Evolutionary conservation across 2,888 invertebrate species (phyloP).

Genomic region (Torymus texanus): DNA sequence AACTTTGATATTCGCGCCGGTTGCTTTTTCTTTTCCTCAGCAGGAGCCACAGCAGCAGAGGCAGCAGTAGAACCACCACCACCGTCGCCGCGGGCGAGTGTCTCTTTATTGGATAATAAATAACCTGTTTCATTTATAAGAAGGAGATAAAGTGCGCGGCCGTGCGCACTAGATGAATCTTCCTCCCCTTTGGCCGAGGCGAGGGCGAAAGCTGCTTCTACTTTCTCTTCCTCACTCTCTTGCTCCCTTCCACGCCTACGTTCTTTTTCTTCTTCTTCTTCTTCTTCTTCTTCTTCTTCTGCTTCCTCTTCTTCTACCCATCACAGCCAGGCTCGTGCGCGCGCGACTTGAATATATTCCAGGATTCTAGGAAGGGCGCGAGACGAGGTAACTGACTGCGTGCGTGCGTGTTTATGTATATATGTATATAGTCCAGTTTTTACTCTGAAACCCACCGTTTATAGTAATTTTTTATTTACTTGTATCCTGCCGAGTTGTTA

Average conservation of each 20-base stretch:
- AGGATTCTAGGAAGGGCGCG: too few relatives aligned
- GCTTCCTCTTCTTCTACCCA: constrained; percentile 2
- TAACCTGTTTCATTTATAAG: constrained; percentile 70
- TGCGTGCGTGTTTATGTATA: too few relatives aligned
- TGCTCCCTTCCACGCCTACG: neutral
- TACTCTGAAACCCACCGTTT: neutral
- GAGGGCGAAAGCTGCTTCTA: neutral
- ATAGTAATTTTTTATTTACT: constrained; percentile 17
- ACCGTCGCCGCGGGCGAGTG: constrained; percentile 55
- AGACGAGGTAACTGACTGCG: too few relatives aligned
- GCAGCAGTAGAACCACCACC: too few relatives aligned
- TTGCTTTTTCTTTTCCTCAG: too few relatives aligned
- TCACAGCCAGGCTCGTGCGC: constrained; percentile 1
- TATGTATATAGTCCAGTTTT: neutral
- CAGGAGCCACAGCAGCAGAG: too few relatives aligned
- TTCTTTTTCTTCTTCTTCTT: too few relatives aligned
- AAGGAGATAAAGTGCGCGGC: constrained; percentile 64
- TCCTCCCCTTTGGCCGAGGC: constrained; percentile 12
- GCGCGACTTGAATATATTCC: constrained; percentile 30
- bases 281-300: neutral
- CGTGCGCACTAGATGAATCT: constrained; percentile 55
- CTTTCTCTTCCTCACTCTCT: neutral
- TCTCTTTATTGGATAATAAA: constrained; percentile 72
- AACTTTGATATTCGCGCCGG: too few relatives aligned
- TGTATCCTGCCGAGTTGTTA: neutral